Conservation (phyloP, 2,888 invertebrate species). For the Epicampocera succincta region DNA sequence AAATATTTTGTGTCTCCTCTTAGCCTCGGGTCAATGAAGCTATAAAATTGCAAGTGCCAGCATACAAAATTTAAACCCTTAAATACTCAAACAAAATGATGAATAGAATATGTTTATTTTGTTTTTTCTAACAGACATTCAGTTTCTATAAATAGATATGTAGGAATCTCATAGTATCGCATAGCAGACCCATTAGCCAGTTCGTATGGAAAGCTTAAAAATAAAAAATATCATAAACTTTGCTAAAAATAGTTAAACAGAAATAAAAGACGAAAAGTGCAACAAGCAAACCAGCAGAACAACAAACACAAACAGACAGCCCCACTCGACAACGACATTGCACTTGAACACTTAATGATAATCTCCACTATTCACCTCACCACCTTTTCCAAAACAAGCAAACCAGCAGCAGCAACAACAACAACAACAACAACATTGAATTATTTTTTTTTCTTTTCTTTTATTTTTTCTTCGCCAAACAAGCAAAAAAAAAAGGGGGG, state of each 20-base stretch:
- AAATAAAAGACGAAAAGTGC: conserved; percentile 11
- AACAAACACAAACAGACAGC: conserved; percentile 8
- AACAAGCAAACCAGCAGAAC: conserved; percentile 17
- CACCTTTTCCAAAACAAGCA: neutral
- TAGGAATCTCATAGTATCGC: neutral
- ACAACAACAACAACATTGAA: neutral
- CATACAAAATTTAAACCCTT: neutral
- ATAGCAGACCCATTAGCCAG: conserved; percentile 5
- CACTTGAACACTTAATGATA: conserved; percentile 53
- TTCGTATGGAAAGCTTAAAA: conserved; percentile 42
- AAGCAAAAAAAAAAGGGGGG: conserved; percentile 14
- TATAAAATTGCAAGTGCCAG: conserved; percentile 50
- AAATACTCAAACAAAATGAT: conserved; percentile 15
- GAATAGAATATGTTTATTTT: too few relatives aligned
- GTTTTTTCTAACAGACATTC: too few relatives aligned
- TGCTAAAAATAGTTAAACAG: conserved; percentile 28
- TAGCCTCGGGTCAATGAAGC: conserved; percentile 53
- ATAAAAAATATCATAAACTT: conserved; percentile 26
- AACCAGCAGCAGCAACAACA: neutral
- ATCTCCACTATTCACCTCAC: conserved; percentile 16
- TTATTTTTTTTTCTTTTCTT: neutral
- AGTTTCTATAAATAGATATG: conserved; percentile 26
- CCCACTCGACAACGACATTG: conserved; percentile 37
- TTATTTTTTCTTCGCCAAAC: too few relatives aligned
- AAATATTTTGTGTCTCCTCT: neutral